Base-by-base conservation (phyloP, 2,113 vertebrate species). In the Megaceryle maxima region DNA sequence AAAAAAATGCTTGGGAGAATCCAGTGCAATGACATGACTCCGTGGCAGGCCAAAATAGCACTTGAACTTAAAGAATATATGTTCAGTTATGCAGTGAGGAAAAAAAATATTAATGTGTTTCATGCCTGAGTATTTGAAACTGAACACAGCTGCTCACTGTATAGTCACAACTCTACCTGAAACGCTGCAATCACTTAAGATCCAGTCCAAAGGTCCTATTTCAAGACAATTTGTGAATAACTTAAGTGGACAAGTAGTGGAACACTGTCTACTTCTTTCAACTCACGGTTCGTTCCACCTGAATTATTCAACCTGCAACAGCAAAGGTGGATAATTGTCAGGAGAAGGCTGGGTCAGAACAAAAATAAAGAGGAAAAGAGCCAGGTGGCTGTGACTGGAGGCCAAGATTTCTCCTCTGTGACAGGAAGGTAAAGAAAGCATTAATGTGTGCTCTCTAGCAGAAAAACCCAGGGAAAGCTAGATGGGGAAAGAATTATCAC, bases 11-110 rank as follows among this genome's bases (percentile, higher is more conserved):
- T 78, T 73, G 90, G 87, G 94, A 93, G 81, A 94, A 92, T 76
- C 26, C 59, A 89, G 55, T 88, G 70, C 95, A 96, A 91, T 97
- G 95, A 91, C 91, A 93, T 13, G 86, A 97, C 50, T 97, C 94
- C 97, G 73, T 83, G 82, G 79, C 90, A 94, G 73, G 94, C n/a
- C 80, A 87, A 88, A 92, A 70, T 1, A 93, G 76, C 94, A 91
- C 83, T 96, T 95, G 94, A 97, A 96, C 96, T 95, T 91, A 96
- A 96, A 97, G 85, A 88, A 96, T 88, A 90, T 53, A 56, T 75
- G 83, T 96, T 92, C 75, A 87, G 84, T 94, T 94, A 76, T 53
- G 86, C 10, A 57, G 64, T 50, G 70, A 95, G 59, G 76, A 94
- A 81, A 92, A 37, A 62, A 96, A 89, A 22, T 74, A 22, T 43